These are phyloP conservation scores for Cheilosia scutellata DNA, from an alignment of 2,888 invertebrate genomes.

Conservation along the genomic window DNA sequence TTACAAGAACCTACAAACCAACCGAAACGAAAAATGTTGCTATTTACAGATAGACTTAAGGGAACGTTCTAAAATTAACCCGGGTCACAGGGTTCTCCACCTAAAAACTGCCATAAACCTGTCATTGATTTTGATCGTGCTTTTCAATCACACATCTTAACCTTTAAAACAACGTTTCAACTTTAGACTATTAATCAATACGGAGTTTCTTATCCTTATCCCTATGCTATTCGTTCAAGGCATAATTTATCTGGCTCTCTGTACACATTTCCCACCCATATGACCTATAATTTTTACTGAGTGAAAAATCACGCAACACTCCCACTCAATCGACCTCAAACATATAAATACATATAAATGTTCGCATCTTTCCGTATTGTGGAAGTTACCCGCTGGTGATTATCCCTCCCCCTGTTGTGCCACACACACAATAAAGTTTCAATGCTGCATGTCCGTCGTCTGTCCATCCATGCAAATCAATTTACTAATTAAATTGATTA, in stretches of 20 bases:
- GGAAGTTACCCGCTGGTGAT: constrained; percentile 47
- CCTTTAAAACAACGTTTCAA: neutral
- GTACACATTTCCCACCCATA: constrained; percentile 28
- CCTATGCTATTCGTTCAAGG: constrained; percentile 1
- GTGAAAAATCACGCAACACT: constrained; percentile 59
- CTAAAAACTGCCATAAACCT: too few species aligned
- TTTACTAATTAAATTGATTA: constrained; percentile 71
- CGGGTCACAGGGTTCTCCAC: too few species aligned
- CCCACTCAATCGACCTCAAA: constrained; percentile 47
- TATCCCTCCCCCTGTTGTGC: neutral
- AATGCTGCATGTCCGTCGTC: constrained; percentile 31
- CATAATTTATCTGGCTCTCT: constrained; percentile 21
- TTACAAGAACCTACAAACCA: too few species aligned
- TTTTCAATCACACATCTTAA: neutral
- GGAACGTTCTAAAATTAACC: too few species aligned
- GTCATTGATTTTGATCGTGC: too few species aligned
- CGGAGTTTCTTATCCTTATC: neutral
- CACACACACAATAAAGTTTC: constrained; percentile 26
- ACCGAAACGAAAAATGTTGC: too few species aligned
- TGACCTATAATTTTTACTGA: constrained; percentile 32
- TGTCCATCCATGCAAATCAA: constrained; percentile 67
- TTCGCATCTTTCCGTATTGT: constrained; percentile 21
- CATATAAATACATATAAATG: constrained; percentile 40
- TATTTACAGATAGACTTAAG: too few species aligned
- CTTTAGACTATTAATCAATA: constrained; percentile 18